These are phyloP conservation scores for Heterodera schachtii DNA, from an alignment of 1,140 invertebrate genomes.

Conservation along the genomic window DNA sequence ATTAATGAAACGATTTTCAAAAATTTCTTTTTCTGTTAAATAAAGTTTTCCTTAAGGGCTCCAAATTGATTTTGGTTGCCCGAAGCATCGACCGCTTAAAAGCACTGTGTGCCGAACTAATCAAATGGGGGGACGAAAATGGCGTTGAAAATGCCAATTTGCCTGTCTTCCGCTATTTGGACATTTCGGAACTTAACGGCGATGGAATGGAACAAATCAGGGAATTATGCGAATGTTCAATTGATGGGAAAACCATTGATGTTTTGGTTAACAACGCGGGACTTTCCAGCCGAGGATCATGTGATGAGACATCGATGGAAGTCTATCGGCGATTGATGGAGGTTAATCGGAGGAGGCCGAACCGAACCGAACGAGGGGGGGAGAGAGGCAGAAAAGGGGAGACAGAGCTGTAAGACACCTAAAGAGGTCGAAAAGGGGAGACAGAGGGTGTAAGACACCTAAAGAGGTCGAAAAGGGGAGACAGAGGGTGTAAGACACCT, in stretches of 20 bases:
- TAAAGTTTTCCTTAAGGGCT: conserved; percentile 40
- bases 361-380: no score
- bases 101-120: conserved; percentile 50
- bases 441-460: no score
- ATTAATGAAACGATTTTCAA: not conserved
- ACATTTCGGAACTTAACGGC: conserved; percentile 44
- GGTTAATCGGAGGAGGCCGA: not conserved
- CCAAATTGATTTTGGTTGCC: conserved; percentile 58
- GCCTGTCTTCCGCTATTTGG: conserved; percentile 48
- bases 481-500: no score
- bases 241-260: conserved; percentile 49
- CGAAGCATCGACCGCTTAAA: conserved; percentile 61
- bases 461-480: no score
- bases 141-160: conserved; percentile 36
- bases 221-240: conserved; percentile 33
- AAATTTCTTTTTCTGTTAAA: not conserved
- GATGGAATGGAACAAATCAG: conserved; percentile 32
- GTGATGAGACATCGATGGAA: conserved; percentile 77
- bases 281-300: conserved; percentile 72
- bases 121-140: conserved; percentile 12
- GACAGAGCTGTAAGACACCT: no score
- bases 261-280: conserved; percentile 54
- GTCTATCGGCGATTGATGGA: conserved; percentile 85
- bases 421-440: no score
- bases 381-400: no score